phyloP scores from a whole-genome alignment of 2,888 invertebrate species.

The Fragum sueziense region DNA sequence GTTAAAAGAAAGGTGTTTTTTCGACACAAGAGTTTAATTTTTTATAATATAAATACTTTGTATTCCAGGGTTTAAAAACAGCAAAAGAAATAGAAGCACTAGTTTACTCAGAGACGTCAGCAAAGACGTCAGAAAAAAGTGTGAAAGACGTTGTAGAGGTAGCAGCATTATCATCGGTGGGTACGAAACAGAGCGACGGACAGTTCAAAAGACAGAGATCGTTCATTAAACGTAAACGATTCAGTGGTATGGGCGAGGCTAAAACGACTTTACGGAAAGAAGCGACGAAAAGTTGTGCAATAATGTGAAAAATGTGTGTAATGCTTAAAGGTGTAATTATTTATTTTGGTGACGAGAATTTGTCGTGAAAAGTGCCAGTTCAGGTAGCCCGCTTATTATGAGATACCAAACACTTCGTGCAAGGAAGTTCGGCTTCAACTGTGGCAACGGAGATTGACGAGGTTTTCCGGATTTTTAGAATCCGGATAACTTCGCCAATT shows the following conservation, averaged over 20 bases:
- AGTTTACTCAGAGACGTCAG: constrained; percentile 87
- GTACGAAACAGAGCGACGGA: constrained; percentile 56
- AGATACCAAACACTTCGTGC: too few species aligned
- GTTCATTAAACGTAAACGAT: constrained; percentile 68
- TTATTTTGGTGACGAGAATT: too few species aligned
- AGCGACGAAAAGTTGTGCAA: constrained; percentile 76
- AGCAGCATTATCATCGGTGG: constrained; percentile 84
- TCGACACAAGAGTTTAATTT: too few species aligned
- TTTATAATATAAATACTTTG: too few species aligned
- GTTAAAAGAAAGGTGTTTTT: too few species aligned
- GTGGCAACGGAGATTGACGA: too few species aligned
- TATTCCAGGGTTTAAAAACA: constrained; percentile 85
- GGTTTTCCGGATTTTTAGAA: too few species aligned
- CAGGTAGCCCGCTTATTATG: too few species aligned
- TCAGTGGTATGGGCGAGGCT: constrained; percentile 76
- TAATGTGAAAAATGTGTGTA: constrained; percentile 67
- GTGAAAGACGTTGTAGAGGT: constrained; percentile 88
- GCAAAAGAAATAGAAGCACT: constrained; percentile 87
- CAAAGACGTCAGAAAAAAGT: constrained; percentile 85
- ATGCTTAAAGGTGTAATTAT: too few species aligned
- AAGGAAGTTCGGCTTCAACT: too few species aligned
- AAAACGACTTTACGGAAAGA: constrained; percentile 74
- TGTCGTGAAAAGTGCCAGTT: too few species aligned
- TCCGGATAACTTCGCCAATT: too few species aligned
- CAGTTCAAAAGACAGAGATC: constrained; percentile 68